Evolutionary conservation across 2,113 vertebrate species (phyloP).

Genomic region (Ifrita kowaldi): DNA sequence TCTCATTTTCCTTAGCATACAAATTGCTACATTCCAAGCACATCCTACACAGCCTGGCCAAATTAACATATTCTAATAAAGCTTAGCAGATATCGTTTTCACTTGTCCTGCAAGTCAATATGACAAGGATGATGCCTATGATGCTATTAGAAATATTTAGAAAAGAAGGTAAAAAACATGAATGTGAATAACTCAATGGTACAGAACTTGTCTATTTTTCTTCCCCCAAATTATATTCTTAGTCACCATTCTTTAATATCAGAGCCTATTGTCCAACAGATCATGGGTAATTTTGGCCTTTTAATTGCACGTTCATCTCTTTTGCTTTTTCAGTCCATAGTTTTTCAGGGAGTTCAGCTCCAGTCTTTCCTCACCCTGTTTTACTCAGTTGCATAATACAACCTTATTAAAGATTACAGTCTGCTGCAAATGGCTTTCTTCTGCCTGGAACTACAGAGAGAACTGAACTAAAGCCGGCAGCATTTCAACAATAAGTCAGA

Average conservation of each 20-base stretch:
- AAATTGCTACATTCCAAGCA: slow-evolving; percentile 36
- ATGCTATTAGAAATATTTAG: background rate
- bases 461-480: slow-evolving; percentile 3
- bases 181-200: background rate
- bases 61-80: slow-evolving; percentile 13
- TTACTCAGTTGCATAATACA: slow-evolving; percentile 33
- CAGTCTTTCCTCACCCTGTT: background rate
- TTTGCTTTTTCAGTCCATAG: background rate
- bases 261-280: background rate
- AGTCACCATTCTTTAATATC: background rate
- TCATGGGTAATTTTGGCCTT: background rate
- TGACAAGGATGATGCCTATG: background rate
- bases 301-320: background rate
- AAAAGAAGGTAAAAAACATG: background rate
- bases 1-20: background rate
- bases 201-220: background rate
- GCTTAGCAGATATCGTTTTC: background rate
- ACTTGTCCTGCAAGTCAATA: background rate
- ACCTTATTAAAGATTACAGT: slow-evolving; percentile 28
- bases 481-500: slow-evolving; percentile 38
- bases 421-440: slow-evolving; percentile 41
- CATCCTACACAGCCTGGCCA: slow-evolving; percentile 45
- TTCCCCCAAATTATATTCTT: background rate
- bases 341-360: background rate
- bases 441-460: slow-evolving; percentile 30